Base-by-base conservation (phyloP, 2,797 vertebrate genomes). In the Caiman crocodilus region DNA sequence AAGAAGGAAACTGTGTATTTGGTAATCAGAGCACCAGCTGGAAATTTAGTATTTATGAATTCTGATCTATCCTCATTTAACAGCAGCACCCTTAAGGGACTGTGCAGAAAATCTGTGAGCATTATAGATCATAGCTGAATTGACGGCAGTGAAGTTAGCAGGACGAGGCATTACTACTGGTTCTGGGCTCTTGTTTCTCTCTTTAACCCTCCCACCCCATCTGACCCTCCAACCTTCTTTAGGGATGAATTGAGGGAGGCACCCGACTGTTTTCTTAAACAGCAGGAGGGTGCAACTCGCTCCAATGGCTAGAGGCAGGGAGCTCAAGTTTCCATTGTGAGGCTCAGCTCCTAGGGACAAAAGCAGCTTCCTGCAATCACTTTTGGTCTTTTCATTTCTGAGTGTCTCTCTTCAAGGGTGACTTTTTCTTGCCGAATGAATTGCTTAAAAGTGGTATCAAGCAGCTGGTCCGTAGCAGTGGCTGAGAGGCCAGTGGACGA, bases 21-120 rank as follows among this genome's bases (percentile, higher is more conserved):
- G n/a, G 23, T 85, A 26, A 55, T 85, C 84, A 94, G 93, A 71
- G 26, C 57, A 73, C 15, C 91, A 93, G 90, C 80, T 94, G 88
- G 94, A 87, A 92, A 82, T 88, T 84, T 61, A 32, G 57, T 63
- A 1, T 89, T 93, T 93, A 88, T 84, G 86, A 89, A 76, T 88
- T 90, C 80, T 87, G 80, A 42, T 91, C 32, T 89, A 65, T 89
- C 76, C 67, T 77, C 79, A 89, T 92, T 92, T 88, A 91, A 89
- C 89, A 61, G 74, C 60, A 73, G 67, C 76, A 77, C 89, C 82
- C 93, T 94, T 87, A 64, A 92, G 88, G 89, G 92, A 86, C 85
- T 76, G 92, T 71, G 82, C 90, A 92, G 82, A 74, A 94, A 71
- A 85, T 65, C 73, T 1, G 5, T 80, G 90, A 94, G 82, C 92